phyloP scores from a whole-genome alignment of 2,888 invertebrate species.

The Cerastis leucographa region DNA sequence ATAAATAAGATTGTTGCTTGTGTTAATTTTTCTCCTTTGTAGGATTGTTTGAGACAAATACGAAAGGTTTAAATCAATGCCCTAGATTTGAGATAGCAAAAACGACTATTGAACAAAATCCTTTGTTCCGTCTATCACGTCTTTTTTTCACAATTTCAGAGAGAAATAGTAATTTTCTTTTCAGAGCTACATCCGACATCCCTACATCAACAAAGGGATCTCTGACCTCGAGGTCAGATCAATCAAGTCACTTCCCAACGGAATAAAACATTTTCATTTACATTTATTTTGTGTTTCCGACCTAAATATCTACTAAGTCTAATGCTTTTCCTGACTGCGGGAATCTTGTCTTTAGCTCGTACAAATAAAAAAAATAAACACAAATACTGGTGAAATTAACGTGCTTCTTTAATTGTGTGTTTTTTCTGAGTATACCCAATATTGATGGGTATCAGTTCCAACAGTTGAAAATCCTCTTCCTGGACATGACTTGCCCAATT shows the following conservation, averaged over 20 bases:
- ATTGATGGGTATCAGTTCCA: not conserved
- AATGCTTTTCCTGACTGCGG: not conserved
- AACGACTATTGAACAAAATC: not conserved
- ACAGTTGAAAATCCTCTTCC: not conserved
- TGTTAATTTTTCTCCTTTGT: not conserved
- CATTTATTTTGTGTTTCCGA: slow-evolving; percentile 22
- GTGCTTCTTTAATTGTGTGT: not conserved
- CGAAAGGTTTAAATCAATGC: not conserved
- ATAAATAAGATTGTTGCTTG: not conserved
- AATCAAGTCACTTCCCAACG: slow-evolving; percentile 12
- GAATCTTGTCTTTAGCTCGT: not conserved
- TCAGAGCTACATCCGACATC: slow-evolving; percentile 6
- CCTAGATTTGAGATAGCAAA: not conserved
- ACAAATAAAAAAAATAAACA: not conserved
- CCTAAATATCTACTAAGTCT: not conserved
- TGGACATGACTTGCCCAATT: not conserved
- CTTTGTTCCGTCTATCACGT: slow-evolving; percentile 7
- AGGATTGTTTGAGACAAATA: not conserved
- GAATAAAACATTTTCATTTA: slow-evolving; percentile 42
- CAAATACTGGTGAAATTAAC: not conserved
- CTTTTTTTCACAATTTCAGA: slow-evolving; percentile 8
- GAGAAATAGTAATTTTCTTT: slow-evolving; percentile 26
- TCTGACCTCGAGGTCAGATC: slow-evolving; percentile 27
- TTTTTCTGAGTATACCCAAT: no score
- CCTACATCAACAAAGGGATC: not conserved